A percentile compares a stretch with the other conserved stretches of the same genome.
phyloP scores from a whole-genome alignment of 2,888 invertebrate species.

The Eucriotettix oculatus region DNA sequence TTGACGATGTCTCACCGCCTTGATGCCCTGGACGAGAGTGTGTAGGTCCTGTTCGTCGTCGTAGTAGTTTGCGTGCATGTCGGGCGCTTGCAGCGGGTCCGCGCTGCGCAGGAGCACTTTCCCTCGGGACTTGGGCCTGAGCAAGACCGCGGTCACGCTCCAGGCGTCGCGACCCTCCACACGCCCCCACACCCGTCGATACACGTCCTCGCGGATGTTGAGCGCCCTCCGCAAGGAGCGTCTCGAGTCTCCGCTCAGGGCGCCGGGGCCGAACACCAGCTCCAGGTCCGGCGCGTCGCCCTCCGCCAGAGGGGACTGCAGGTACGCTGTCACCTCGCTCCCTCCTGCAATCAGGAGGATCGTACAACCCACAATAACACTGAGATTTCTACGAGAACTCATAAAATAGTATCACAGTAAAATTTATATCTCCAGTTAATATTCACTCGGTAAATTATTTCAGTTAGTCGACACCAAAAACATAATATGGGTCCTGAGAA shows the following conservation, averaged over 20 bases:
- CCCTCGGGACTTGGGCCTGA: conserved; percentile 59
- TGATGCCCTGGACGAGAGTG: conserved; percentile 55
- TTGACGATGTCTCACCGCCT: conserved; percentile 34
- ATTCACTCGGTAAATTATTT: too few relatives aligned
- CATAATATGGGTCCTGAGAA: too few relatives aligned
- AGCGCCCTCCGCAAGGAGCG: conserved; percentile 25
- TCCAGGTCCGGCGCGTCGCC: conserved; percentile 54
- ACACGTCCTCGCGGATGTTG: conserved; percentile 19
- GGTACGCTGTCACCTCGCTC: neutral
- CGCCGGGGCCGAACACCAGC: conserved; percentile 62
- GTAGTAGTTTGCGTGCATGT: conserved; percentile 39
- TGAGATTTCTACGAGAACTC: too few relatives aligned
- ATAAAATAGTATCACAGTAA: too few relatives aligned
- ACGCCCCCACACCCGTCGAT: neutral
- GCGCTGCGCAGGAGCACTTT: conserved; percentile 46
- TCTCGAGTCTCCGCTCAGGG: conserved; percentile 53
- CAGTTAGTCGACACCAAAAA: too few relatives aligned
- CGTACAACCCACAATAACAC: too few relatives aligned
- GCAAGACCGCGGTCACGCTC: conserved; percentile 51
- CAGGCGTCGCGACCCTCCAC: conserved; percentile 30
- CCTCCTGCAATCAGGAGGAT: neutral
- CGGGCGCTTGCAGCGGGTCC: conserved; percentile 59
- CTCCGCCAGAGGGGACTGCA: conserved; percentile 20
- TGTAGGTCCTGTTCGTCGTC: conserved; percentile 47
- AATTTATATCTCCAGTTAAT: too few relatives aligned